A percentile compares a stretch with the other conserved stretches of the same genome.
Conservation (phyloP, 1,140 invertebrate genomes). For the Acromyrmex charruanus region DNA sequence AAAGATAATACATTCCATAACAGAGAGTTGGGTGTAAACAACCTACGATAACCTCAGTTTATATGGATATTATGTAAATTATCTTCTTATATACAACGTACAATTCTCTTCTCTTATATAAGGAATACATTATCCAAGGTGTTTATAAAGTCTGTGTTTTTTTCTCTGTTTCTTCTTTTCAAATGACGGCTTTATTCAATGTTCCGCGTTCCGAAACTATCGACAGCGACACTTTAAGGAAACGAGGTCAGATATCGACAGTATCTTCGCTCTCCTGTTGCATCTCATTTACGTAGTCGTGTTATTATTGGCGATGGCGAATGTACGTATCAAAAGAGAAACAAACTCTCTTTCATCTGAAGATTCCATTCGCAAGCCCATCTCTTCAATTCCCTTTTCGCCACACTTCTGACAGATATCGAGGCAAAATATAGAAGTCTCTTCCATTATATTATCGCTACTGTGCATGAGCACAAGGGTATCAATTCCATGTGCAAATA, state of each 20-base stretch:
- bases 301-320: conserved; percentile 17
- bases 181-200: background rate
- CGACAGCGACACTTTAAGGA: background rate
- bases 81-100: background rate
- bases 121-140: conserved; percentile 3
- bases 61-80: conserved; percentile 21
- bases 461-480: conserved; percentile 6
- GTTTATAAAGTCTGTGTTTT: background rate
- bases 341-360: conserved; percentile 35
- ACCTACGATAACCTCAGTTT: background rate
- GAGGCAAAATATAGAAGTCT: conserved; percentile 28
- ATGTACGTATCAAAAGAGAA: conserved; percentile 23
- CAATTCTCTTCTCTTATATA: conserved; percentile 7
- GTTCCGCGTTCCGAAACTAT: background rate
- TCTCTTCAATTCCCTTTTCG: conserved; percentile 28
- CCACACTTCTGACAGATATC: background rate
- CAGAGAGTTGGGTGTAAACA: conserved; percentile 17
- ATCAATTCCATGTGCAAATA: conserved; percentile 53
- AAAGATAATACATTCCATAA: conserved; percentile 27
- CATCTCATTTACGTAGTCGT: background rate
- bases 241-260: conserved; percentile 24
- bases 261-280: conserved; percentile 19
- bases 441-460: conserved; percentile 22
- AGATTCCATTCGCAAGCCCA: conserved; percentile 13
- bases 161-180: background rate